Conservation (phyloP, 1,140 invertebrate species). For the Papilio glaucus region DNA sequence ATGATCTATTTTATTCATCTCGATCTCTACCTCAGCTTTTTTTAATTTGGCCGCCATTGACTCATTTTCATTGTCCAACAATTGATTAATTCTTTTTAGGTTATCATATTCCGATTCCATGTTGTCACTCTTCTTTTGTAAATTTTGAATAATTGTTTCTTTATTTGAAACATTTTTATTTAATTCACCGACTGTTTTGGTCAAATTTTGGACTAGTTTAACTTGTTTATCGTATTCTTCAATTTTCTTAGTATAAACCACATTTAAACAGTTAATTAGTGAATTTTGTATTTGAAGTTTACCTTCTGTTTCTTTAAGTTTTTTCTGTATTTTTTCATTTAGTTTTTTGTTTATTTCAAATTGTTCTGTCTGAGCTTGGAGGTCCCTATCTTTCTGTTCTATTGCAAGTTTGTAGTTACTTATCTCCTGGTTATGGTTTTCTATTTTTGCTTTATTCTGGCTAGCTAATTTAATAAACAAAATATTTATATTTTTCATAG, state of each 20-base stretch:
- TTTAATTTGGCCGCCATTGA: slow-evolving; percentile 51
- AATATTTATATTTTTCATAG: slow-evolving; percentile 48
- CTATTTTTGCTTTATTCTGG: slow-evolving; percentile 44
- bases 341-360: slow-evolving; percentile 45
- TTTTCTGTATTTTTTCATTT: slow-evolving; percentile 40
- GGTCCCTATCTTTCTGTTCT: slow-evolving; percentile 54
- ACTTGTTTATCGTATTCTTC: slow-evolving; percentile 59
- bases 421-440: slow-evolving; percentile 49
- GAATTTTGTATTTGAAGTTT: slow-evolving; percentile 46
- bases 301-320: slow-evolving; percentile 51
- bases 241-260: slow-evolving; percentile 55
- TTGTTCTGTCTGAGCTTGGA: slow-evolving; percentile 44
- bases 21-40: slow-evolving; percentile 54
- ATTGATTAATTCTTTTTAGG: slow-evolving; percentile 60
- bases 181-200: slow-evolving; percentile 54
- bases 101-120: slow-evolving; percentile 53
- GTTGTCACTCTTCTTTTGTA: slow-evolving; percentile 45
- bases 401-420: slow-evolving; percentile 47
- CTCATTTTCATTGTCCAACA: slow-evolving; percentile 65
- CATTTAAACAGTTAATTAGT: slow-evolving; percentile 52
- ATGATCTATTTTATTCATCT: slow-evolving; percentile 59
- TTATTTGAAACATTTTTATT: slow-evolving; percentile 52
- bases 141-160: slow-evolving; percentile 45
- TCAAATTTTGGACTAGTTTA: slow-evolving; percentile 49
- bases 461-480: slow-evolving; percentile 52